Conservation (phyloP, 2,888 invertebrate genomes). For the Caenorhabditis angaria region DNA sequence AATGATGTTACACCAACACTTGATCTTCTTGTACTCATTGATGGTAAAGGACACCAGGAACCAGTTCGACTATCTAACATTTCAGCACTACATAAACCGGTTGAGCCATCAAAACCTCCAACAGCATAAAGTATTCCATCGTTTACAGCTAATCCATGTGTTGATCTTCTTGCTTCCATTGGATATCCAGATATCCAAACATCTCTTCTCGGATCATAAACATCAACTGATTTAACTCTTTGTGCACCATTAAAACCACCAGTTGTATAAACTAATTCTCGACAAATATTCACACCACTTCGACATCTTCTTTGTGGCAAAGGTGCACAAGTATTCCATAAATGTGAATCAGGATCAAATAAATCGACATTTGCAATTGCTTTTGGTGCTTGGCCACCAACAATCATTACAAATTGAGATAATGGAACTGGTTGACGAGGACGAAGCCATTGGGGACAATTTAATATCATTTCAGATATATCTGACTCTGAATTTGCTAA, state of each 20-base stretch:
- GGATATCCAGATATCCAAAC: slow-evolving; percentile 33
- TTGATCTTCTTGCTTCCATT: slow-evolving; percentile 37
- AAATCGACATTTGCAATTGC: slow-evolving; percentile 42
- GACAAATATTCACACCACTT: slow-evolving; percentile 36
- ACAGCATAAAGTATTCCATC: slow-evolving; percentile 96
- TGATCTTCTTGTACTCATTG: slow-evolving; percentile 93
- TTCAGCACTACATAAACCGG: slow-evolving; percentile 82
- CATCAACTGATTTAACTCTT: slow-evolving; percentile 38
- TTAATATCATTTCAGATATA: slow-evolving; percentile 12
- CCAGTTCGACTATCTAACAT: slow-evolving; percentile 74
- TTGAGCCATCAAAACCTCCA: slow-evolving; percentile 93
- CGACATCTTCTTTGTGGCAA: slow-evolving; percentile 47
- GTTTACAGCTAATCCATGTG: slow-evolving; percentile 92
- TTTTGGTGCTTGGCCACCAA: slow-evolving; percentile 49
- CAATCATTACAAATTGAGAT: slow-evolving; percentile 39
- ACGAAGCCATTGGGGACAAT: slow-evolving; percentile 20
- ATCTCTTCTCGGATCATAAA: slow-evolving; percentile 38
- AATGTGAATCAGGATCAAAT: slow-evolving; percentile 37
- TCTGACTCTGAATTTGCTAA: background rate
- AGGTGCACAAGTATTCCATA: slow-evolving; percentile 35
- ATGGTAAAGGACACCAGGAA: slow-evolving; percentile 73
- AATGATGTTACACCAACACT: slow-evolving; percentile 98
- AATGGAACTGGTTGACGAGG: slow-evolving; percentile 37
- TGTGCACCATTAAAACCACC: slow-evolving; percentile 48
- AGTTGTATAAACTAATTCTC: slow-evolving; percentile 36